Conservation (phyloP, 2,888 invertebrate species). For the Drosophila lutescens region DNA sequence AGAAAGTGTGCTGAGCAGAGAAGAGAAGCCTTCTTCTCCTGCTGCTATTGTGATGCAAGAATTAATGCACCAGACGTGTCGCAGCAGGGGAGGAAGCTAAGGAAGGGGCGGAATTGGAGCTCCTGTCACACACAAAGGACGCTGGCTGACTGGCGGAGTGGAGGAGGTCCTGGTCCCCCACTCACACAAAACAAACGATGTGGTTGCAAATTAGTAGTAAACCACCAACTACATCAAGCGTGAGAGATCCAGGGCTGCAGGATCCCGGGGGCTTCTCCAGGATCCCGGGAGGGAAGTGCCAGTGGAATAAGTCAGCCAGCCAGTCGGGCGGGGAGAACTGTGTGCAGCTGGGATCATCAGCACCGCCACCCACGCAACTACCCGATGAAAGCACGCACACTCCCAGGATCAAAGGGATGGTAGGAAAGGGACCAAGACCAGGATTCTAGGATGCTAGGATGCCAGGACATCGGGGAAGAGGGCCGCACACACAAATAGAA, state of each 20-base stretch:
- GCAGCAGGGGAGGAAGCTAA: conserved; percentile 30
- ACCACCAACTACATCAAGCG: conserved; percentile 78
- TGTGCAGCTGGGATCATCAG: conserved; percentile 18
- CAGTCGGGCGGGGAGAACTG: conserved; percentile 40
- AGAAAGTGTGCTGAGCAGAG: conserved; percentile 42
- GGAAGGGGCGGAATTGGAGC: conserved; percentile 46
- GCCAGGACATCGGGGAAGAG: conserved; percentile 1
- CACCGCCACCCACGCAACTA: conserved; percentile 16
- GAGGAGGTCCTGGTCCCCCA: not conserved
- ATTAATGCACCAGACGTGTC: conserved; percentile 68
- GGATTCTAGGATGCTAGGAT: not conserved
- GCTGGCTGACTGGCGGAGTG: conserved; percentile 33
- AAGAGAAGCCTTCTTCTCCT: conserved; percentile 30
- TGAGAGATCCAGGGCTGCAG: conserved; percentile 47
- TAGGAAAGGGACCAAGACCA: not conserved
- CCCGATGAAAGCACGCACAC: conserved; percentile 27
- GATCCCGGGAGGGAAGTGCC: conserved; percentile 31
- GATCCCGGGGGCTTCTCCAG: conserved; percentile 25
- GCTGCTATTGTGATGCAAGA: conserved; percentile 60
- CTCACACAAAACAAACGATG: conserved; percentile 77
- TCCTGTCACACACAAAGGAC: conserved; percentile 73
- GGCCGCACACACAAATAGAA: conserved; percentile 67
- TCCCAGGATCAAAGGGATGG: not conserved
- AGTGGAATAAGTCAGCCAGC: conserved; percentile 64
- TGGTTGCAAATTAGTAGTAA: conserved; percentile 79